A percentile compares a stretch with the other conserved stretches of the same genome.
Evolutionary conservation across 1,140 invertebrate genomes (phyloP).

Genomic region (Lasaia peninsularis): DNA sequence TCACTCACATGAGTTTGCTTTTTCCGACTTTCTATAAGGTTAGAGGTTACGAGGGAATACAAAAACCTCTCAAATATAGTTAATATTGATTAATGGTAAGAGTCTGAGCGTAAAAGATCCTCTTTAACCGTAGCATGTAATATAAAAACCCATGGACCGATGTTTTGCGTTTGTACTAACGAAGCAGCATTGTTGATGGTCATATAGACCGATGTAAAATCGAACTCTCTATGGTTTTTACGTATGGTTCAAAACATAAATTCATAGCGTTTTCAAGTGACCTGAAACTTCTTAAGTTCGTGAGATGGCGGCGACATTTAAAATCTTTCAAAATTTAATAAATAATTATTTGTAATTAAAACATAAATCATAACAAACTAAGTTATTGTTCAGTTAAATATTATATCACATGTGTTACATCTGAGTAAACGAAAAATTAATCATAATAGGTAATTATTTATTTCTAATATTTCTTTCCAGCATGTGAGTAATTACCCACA

Average conservation of each 20-base stretch:
- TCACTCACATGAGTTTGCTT: background rate
- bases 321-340: no score
- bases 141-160: slow-evolving; percentile 44
- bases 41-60: background rate
- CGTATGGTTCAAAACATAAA: slow-evolving; percentile 22
- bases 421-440: no score
- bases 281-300: no score
- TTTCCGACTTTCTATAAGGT: background rate
- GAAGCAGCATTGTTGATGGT: slow-evolving; percentile 57
- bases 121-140: slow-evolving; percentile 39
- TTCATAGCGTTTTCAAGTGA: background rate
- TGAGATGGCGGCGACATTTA: no score
- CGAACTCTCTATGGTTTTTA: slow-evolving; percentile 36
- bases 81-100: slow-evolving; percentile 45
- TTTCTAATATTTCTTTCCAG: no score
- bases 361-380: no score
- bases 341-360: no score
- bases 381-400: no score
- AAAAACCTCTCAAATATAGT: slow-evolving; percentile 11
- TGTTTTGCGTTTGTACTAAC: slow-evolving; percentile 49
- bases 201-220: slow-evolving; percentile 49
- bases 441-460: no score
- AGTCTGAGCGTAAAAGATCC: slow-evolving; percentile 29
- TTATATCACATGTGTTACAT: no score
- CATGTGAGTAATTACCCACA: no score